Evolutionary conservation across 2,113 vertebrate species (phyloP).

Genomic region (Porphyrio hochstetteri): DNA sequence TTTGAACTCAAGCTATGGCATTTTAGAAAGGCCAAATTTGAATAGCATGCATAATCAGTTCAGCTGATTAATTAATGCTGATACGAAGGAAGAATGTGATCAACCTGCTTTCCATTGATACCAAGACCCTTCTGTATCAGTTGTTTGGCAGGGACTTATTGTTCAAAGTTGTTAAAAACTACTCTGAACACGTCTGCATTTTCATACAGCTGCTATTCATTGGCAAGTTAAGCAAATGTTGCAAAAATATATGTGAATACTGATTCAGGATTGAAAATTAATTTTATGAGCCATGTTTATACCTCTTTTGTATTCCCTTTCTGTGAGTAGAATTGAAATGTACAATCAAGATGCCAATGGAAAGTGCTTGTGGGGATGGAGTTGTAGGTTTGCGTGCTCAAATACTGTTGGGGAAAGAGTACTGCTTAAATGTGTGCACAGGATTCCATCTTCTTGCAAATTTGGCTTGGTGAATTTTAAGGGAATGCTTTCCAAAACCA

Average conservation of each 20-base stretch:
- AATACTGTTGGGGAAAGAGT: not conserved
- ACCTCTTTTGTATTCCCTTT: not conserved
- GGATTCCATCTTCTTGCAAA: not conserved
- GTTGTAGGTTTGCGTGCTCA: not conserved
- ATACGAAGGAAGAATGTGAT: not conserved
- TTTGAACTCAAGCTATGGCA: not conserved
- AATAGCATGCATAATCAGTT: not conserved
- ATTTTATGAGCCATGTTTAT: not conserved
- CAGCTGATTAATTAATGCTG: not conserved
- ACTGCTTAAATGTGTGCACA: not conserved
- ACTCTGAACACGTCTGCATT: not conserved
- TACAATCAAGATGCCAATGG: not conserved
- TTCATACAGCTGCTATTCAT: not conserved
- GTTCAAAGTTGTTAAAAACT: not conserved
- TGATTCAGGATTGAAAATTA: not conserved
- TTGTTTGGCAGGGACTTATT: not conserved
- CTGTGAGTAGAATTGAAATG: not conserved
- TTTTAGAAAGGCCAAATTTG: constrained; percentile 27
- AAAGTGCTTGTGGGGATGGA: not conserved
- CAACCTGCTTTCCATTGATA: not conserved
- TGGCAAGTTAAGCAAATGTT: not conserved
- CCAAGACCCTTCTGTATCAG: not conserved
- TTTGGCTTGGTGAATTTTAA: not conserved
- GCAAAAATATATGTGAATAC: not conserved
- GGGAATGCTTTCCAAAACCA: not conserved